These are phyloP conservation scores for Channa striata DNA, from an alignment of 2,797 vertebrate genomes.

Conservation along the genomic window DNA sequence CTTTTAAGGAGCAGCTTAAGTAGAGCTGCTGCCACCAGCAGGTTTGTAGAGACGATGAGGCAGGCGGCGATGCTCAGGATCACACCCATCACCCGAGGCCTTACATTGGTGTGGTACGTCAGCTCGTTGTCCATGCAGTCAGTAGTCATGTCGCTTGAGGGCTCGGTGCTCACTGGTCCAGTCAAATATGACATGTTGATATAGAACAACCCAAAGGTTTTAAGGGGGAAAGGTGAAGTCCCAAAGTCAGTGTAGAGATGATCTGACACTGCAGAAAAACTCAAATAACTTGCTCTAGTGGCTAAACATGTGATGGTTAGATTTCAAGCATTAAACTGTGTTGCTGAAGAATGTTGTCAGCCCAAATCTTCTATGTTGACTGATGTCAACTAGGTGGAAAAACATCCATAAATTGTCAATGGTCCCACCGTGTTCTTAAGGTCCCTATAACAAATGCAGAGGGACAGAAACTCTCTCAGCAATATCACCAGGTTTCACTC, in stretches of 20 bases:
- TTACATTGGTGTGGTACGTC: accelerated
- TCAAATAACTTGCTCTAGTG: not conserved
- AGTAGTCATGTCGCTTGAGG: not conserved
- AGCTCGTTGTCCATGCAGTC: not conserved
- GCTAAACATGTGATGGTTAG: not conserved
- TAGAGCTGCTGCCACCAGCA: constrained; percentile 83
- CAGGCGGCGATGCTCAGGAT: constrained; percentile 84
- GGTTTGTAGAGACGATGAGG: constrained; percentile 89
- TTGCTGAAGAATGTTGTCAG: not conserved
- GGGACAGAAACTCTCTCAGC: constrained; percentile 13
- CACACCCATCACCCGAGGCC: constrained; percentile 71
- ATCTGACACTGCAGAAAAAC: not conserved
- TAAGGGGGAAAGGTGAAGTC: not conserved
- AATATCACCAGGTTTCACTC: constrained; percentile 39
- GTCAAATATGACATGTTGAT: constrained; percentile 33
- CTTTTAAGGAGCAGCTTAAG: constrained; percentile 85
- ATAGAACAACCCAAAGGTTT: not conserved
- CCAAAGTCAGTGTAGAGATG: not conserved
- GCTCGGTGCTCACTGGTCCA: not conserved
- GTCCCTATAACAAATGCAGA: constrained; percentile 14
- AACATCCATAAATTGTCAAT: not conserved
- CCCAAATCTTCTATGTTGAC: not conserved
- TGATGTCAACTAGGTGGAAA: not conserved
- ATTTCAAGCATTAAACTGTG: not conserved
- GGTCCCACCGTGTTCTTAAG: constrained; percentile 1